Evolutionary conservation across 2,797 vertebrate species (phyloP).

Genomic region (Falco berigora): DNA sequence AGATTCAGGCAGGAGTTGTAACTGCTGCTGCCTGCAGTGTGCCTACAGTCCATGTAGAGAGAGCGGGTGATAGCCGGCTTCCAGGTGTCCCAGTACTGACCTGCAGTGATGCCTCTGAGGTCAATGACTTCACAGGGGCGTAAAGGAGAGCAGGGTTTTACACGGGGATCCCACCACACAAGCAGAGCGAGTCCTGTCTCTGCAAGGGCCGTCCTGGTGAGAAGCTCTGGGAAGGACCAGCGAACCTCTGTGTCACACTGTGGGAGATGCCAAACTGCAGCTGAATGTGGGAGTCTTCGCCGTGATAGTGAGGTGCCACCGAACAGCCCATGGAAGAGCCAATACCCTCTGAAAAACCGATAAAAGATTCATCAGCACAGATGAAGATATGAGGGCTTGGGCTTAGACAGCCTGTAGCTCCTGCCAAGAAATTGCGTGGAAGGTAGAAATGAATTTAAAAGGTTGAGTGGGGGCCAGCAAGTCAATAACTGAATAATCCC

Average conservation of each 20-base stretch:
- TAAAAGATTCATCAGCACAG: constrained; percentile 50
- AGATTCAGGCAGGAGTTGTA: not conserved
- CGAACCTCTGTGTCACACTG: not conserved
- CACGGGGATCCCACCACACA: accelerated
- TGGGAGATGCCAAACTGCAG: not conserved
- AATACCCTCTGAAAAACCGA: constrained; percentile 42
- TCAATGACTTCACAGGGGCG: not conserved
- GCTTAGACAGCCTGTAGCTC: constrained; percentile 28
- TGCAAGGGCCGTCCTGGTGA: not conserved
- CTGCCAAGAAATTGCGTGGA: constrained; percentile 53
- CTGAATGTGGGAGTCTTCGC: not conserved
- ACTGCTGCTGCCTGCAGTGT: not conserved
- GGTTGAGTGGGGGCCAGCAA: constrained; percentile 63
- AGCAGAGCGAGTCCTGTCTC: not conserved
- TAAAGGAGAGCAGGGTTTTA: not conserved
- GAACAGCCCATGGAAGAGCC: not conserved
- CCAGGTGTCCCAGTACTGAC: not conserved
- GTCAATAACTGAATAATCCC: constrained; percentile 67
- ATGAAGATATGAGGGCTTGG: constrained; percentile 59
- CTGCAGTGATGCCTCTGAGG: not conserved
- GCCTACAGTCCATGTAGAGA: not conserved
- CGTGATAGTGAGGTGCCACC: not conserved
- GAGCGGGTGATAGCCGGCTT: not conserved
- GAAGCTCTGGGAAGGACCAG: not conserved
- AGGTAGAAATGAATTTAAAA: constrained; percentile 61